Conservation (phyloP, 2,888 invertebrate species). For the Ommatoiulus sabulosus region DNA sequence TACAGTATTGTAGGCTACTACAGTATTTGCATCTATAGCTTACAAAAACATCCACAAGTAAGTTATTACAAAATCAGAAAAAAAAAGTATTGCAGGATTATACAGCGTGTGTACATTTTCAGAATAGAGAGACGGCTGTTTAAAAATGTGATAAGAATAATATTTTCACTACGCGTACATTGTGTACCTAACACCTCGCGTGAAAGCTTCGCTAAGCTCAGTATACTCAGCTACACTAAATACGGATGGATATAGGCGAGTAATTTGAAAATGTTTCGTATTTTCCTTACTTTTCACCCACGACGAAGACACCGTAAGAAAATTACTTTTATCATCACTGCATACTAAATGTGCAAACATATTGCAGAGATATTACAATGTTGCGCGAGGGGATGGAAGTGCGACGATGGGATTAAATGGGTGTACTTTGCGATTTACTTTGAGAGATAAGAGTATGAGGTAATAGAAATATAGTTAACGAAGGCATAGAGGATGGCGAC, state of each 20-base stretch:
- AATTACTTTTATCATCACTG: constrained; percentile 46
- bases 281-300: not conserved
- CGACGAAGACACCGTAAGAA: not conserved
- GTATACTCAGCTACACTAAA: not conserved
- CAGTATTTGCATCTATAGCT: too few species aligned
- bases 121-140: not conserved
- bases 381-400: not conserved
- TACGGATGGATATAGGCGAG: not conserved
- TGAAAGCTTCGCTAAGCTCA: not conserved
- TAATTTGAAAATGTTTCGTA: constrained; percentile 28
- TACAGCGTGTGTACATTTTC: not conserved
- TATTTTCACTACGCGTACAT: not conserved
- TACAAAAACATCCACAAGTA: not conserved
- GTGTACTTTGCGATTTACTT: constrained; percentile 30
- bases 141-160: not conserved
- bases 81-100: not conserved
- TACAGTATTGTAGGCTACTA: too few species aligned
- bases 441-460: constrained; percentile 18
- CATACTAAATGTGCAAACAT: constrained; percentile 44
- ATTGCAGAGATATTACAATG: constrained; percentile 38
- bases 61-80: not conserved
- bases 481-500: not conserved
- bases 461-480: constrained; percentile 48
- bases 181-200: not conserved
- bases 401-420: constrained; percentile 23